These are phyloP conservation scores for Thalassaphorura encarpata DNA, from an alignment of 1,140 invertebrate species.

Conservation along the genomic window DNA sequence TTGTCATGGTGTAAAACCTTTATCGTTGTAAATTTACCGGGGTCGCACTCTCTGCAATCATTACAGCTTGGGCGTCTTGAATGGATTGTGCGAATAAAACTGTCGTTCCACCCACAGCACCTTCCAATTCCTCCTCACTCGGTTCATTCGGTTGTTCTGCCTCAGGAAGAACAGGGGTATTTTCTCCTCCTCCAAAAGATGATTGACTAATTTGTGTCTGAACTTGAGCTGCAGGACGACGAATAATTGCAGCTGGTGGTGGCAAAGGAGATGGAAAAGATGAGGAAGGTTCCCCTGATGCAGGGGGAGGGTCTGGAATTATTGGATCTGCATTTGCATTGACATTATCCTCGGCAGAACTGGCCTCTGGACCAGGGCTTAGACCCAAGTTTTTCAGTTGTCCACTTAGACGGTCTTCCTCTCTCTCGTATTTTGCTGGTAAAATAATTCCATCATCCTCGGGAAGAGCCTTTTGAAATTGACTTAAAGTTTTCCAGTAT, in stretches of 20 bases:
- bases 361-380: not conserved
- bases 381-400: not conserved
- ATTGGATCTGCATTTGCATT: not conserved
- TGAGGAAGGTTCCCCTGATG: too few relatives aligned
- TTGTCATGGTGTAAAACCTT: not conserved
- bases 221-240: too few relatives aligned
- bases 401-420: not conserved
- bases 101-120: too few relatives aligned
- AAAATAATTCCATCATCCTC: not conserved
- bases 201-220: too few relatives aligned
- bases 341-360: not conserved
- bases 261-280: too few relatives aligned
- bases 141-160: too few relatives aligned
- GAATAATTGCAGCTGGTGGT: too few relatives aligned
- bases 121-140: too few relatives aligned
- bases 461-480: slow-evolving; percentile 10
- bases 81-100: not conserved
- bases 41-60: slow-evolving; percentile 2
- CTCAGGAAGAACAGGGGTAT: too few relatives aligned
- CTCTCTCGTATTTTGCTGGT: not conserved
- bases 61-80: not conserved
- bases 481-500: slow-evolving; percentile 59
- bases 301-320: not conserved
- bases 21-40: too few relatives aligned
- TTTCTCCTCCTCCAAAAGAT: too few relatives aligned